Percentiles rank a stretch among this genome's conserved stretches.
Evolutionary conservation across 2,888 invertebrate genomes (phyloP).

Genomic region (Lasioglossum marginatum): DNA sequence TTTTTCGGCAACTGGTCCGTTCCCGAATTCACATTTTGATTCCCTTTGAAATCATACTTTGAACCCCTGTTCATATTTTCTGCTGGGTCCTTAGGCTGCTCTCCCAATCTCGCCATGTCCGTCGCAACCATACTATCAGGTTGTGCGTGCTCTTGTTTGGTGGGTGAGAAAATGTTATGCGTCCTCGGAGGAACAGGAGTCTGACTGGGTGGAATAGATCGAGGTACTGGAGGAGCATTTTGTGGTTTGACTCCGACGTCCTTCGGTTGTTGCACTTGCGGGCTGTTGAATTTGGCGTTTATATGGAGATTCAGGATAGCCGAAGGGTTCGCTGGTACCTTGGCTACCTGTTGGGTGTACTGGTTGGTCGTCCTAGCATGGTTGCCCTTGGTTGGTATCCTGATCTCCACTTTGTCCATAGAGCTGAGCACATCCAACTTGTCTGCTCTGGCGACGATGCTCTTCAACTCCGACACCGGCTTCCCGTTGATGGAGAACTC

Average conservation of each 20-base stretch:
- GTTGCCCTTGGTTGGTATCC: slow-evolving; percentile 51
- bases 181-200: background rate
- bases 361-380: background rate
- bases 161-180: background rate
- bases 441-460: slow-evolving; percentile 58
- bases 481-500: slow-evolving; percentile 74
- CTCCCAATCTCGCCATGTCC: background rate
- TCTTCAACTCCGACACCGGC: slow-evolving; percentile 65
- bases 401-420: slow-evolving; percentile 72
- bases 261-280: background rate
- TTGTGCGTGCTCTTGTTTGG: background rate
- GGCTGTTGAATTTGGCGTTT: slow-evolving; percentile 63
- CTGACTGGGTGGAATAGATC: background rate
- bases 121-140: background rate
- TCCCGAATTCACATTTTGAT: background rate
- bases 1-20: background rate
- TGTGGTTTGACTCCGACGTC: slow-evolving; percentile 8
- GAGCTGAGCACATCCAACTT: slow-evolving; percentile 69
- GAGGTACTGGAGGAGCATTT: background rate
- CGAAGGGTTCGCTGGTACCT: background rate
- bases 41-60: too few relatives aligned
- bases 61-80: background rate
- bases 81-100: too few relatives aligned
- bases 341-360: background rate
- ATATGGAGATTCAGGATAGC: slow-evolving; percentile 63